Evolutionary conservation across 2,113 vertebrate genomes (phyloP).

Genomic region (Arenaria interpres): DNA sequence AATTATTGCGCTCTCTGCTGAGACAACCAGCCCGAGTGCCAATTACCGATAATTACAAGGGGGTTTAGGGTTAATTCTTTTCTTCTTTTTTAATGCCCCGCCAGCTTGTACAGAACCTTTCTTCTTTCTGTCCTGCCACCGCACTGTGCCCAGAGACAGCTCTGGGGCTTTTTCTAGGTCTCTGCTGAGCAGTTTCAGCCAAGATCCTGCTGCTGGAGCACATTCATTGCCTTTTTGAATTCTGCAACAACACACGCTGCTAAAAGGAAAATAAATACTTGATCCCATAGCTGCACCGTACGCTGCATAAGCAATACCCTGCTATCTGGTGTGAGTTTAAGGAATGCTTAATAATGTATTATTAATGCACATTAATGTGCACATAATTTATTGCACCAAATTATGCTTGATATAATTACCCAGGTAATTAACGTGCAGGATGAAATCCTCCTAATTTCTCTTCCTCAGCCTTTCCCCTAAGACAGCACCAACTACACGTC

Average conservation of each 20-base stretch:
- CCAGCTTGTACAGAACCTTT: not conserved
- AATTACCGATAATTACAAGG: not conserved
- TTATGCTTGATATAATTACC: not conserved
- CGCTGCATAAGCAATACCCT: not conserved
- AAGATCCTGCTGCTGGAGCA: not conserved
- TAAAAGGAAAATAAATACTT: not conserved
- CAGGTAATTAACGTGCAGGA: not conserved
- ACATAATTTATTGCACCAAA: not conserved
- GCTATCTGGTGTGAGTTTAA: not conserved
- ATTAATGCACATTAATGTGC: not conserved
- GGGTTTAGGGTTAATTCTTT: not conserved
- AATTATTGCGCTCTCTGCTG: not conserved
- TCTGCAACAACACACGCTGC: not conserved
- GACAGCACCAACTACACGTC: accelerated
- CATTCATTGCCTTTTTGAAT: not conserved
- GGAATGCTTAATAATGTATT: not conserved
- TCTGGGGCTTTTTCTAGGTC: not conserved
- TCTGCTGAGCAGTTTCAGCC: not conserved
- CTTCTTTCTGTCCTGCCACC: not conserved
- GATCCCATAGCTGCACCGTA: not conserved
- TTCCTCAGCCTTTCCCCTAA: not conserved
- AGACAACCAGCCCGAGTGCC: not conserved
- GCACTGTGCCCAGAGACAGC: not conserved
- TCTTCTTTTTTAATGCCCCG: not conserved
- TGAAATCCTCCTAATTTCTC: not conserved